phyloP scores from a whole-genome alignment of 2,797 vertebrate genomes.

The Vultur gryphus region DNA sequence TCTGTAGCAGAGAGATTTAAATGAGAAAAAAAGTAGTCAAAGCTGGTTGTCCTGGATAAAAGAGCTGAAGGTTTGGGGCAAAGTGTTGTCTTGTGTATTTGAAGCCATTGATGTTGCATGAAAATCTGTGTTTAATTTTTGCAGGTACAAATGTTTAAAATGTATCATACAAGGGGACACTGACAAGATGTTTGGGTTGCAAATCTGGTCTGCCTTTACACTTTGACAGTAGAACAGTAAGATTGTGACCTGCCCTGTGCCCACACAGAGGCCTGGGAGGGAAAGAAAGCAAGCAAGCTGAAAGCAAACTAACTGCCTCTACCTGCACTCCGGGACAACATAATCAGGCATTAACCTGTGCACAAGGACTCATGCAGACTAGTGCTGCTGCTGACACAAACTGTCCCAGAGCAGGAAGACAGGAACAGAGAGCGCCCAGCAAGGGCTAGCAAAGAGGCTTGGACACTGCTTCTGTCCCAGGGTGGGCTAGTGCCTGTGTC shows the following conservation, averaged over 20 bases:
- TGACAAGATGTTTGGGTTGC: background rate
- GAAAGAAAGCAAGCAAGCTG: background rate
- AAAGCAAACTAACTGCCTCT: background rate
- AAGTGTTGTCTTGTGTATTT: background rate
- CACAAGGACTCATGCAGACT: background rate
- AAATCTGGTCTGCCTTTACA: background rate
- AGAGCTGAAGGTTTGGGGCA: background rate
- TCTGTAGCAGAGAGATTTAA: background rate
- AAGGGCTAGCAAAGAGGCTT: background rate
- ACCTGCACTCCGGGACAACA: background rate
- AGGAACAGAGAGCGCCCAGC: background rate
- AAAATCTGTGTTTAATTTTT: conserved; percentile 44
- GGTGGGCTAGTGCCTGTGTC: background rate
- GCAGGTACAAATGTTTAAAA: conserved; percentile 7
- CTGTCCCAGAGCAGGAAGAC: background rate
- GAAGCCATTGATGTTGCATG: background rate
- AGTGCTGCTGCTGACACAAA: background rate
- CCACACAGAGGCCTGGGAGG: background rate
- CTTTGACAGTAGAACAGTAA: background rate
- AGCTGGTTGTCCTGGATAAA: background rate
- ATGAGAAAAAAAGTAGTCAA: background rate
- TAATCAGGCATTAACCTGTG: background rate
- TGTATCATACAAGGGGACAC: background rate
- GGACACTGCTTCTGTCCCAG: background rate
- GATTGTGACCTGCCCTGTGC: background rate